Evolutionary conservation across 2,113 vertebrate species (phyloP), one percentile per base, ranked within the genome.

Genomic region (Fukomys damarensis): DNA sequence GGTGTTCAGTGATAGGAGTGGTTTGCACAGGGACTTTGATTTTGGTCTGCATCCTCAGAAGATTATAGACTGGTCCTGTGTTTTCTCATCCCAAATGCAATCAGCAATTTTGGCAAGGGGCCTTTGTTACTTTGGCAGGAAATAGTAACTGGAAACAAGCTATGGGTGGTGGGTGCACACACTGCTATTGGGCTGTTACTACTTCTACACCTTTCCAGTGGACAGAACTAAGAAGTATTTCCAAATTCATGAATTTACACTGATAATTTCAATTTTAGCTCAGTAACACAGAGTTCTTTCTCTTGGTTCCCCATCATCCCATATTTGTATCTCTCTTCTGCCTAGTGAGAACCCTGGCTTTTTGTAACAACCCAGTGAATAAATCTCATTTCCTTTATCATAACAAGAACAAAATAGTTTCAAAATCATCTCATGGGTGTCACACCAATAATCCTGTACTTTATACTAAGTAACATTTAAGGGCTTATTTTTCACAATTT

Each of bases 81-180:
- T 7, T 59, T 59, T 93, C 77, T 20, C 13, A 32, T 19, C 20
- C 35, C 7, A 7, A 49, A 26, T 7, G 7, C 54, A 28, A 0
- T 35, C 52, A 12, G n/a, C n/a, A 3, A 0, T 49, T 66, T 76
- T 82, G 61, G 5, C 56, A 41, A 43, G 77, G 61, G 66, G 16
- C 52, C 56, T 35, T 49, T n/a, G n/a, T 26, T 24, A 30, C 11
- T 61, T 74, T 72, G 20, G 13, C 1, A 13, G 54, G 28, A 58
- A 49, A 28, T 7, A 12, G 22, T 43, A 28, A 58, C 79, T 20
- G 38, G 77, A 85, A 89, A 58, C 24, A 54, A 38, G 43, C 52
- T 0, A 0, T 3, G 7, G 41, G 5, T 8, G 3, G 5, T 22
- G 16, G 10, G n/a, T 54, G 30, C 68, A 10, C 7, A 12, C 32